Evolutionary conservation across 1,140 invertebrate species (phyloP).

Genomic region (Nymphalis io): DNA sequence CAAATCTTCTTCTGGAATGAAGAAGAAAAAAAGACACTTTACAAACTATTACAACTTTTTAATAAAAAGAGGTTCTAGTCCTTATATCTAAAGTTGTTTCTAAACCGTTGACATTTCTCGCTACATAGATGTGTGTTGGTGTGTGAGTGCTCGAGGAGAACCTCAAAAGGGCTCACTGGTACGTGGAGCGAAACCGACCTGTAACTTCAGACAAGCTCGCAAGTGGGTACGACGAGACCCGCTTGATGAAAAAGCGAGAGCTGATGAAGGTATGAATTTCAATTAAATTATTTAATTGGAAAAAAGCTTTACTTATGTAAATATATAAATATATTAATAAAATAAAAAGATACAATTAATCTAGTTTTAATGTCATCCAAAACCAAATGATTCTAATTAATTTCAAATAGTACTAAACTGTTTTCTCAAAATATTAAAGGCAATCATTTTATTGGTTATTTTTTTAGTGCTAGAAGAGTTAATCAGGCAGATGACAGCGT

Average conservation of each 20-base stretch:
- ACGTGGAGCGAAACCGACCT: slow-evolving; percentile 85
- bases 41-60: too few species aligned
- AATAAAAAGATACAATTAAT: too few species aligned
- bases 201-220: slow-evolving; percentile 88
- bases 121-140: slow-evolving; percentile 88
- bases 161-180: slow-evolving; percentile 89
- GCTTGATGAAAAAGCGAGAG: slow-evolving; percentile 62
- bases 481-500: slow-evolving; percentile 83
- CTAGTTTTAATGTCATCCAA: too few species aligned
- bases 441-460: slow-evolving; percentile 14
- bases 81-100: background rate
- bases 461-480: slow-evolving; percentile 84
- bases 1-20: too few species aligned
- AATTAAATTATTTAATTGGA: too few species aligned
- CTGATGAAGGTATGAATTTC: slow-evolving; percentile 61
- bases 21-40: too few species aligned
- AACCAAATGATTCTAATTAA: too few species aligned
- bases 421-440: background rate
- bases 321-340: too few species aligned
- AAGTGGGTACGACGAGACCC: slow-evolving; percentile 67
- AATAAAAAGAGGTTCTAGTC: background rate
- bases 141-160: slow-evolving; percentile 89
- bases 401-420: too few species aligned
- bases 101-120: background rate
- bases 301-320: too few species aligned